Evolutionary conservation across 1,140 invertebrate genomes (phyloP).

Genomic region (Galendromus occidentalis): DNA sequence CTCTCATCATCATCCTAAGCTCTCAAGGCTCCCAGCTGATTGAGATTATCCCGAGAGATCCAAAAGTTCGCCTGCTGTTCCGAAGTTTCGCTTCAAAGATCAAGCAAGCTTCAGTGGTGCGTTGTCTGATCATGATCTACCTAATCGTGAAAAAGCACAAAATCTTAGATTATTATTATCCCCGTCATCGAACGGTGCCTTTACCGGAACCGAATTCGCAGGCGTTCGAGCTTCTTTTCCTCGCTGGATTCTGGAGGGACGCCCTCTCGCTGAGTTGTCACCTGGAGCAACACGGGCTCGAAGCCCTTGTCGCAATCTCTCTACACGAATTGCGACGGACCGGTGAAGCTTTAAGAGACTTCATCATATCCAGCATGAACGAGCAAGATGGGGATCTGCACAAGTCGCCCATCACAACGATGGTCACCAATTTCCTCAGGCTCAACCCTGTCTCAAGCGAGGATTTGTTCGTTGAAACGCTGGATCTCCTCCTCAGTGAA

Average conservation of each 20-base stretch:
- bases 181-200: too few species aligned
- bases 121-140: background rate
- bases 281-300: background rate
- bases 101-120: background rate
- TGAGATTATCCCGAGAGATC: background rate
- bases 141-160: background rate
- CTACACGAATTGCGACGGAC: background rate
- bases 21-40: conserved; percentile 1
- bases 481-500: background rate
- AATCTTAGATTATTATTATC: too few species aligned
- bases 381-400: background rate
- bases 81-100: background rate
- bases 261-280: background rate
- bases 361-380: background rate
- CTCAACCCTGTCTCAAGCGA: background rate
- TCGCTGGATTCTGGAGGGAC: background rate
- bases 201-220: too few species aligned
- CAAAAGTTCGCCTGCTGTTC: background rate
- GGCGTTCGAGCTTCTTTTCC: background rate
- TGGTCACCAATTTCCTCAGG: background rate
- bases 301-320: background rate
- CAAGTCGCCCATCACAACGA: background rate
- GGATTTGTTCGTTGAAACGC: background rate
- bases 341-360: background rate
- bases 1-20: background rate